Base-by-base conservation (phyloP, 2,888 invertebrate genomes). In the Psococerastis gibbosa region DNA sequence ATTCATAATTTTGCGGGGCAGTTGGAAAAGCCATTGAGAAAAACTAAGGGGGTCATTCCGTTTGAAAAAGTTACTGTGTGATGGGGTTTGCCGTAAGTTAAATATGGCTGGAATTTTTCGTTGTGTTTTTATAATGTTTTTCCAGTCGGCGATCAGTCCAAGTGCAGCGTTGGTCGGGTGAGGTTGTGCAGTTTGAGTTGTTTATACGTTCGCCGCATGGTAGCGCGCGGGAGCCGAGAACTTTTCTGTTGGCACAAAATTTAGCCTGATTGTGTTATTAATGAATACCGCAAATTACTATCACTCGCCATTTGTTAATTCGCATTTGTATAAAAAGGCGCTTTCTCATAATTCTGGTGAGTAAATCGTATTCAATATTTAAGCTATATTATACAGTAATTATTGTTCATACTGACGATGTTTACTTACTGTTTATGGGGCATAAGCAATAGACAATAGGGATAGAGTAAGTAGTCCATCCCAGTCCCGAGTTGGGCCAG, bases 231-330 rank as follows among this genome's bases (percentile, higher is more conserved):
- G n/a, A n/a, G n/a, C n/a, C n/a, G n/a, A n/a, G n/a, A n/a, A 27
- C 27, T 27, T 27, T 27, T 11, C 27, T 27, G n/a, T n/a, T n/a
- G n/a, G n/a, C n/a, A n/a, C n/a, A n/a, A n/a, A n/a, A n/a, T n/a
- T n/a, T n/a, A n/a, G n/a, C n/a, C n/a, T n/a, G n/a, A n/a, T n/a
- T n/a, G n/a, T n/a, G n/a, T 27, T 11, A 6, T 27, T 27, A 6
- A 38, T 38, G 38, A 38, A 38, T 38, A 38, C 38, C 8, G 20
- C 38, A 15, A 38, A 22, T 20, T 38, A 38, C 22, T 38, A 18
- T 20, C 35, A 38, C 20, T 20, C 17, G 5, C 20, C 38, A 3
- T 38, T 18, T 20, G 13, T 38, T 6, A 38, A 38, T 18, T 18
- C 20, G 15, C 38, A 38, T 18, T 3, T 38, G 6, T 38, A 38